These are phyloP conservation scores for Caenorhabditis sp. DNA, from an alignment of 2,888 invertebrate species.

Conservation along the genomic window DNA sequence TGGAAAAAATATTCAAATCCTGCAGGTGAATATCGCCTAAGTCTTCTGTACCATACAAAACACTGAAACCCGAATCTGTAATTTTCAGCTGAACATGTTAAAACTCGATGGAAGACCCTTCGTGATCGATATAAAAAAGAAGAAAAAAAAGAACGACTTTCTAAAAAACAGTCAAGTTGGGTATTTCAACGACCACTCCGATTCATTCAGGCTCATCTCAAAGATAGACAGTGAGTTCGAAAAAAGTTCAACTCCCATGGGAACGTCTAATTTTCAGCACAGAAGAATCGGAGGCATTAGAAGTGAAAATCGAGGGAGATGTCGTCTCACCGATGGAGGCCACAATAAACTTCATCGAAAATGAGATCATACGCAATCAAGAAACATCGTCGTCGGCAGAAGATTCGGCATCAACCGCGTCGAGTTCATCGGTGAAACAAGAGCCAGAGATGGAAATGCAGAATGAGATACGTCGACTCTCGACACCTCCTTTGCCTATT, in stretches of 20 bases:
- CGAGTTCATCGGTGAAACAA: conserved; percentile 10
- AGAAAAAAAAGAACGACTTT: conserved; percentile 47
- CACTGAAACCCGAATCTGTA: too few relatives aligned
- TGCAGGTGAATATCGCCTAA: too few relatives aligned
- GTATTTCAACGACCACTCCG: conserved; percentile 43
- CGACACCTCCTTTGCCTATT: conserved; percentile 21
- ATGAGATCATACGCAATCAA: conserved; percentile 39
- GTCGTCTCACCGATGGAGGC: conserved; percentile 50
- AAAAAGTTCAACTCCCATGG: not conserved
- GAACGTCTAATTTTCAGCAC: conserved; percentile 16
- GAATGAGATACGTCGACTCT: not conserved
- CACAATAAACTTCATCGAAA: conserved; percentile 48
- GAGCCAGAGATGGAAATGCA: not conserved
- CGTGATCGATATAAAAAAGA: conserved; percentile 64
- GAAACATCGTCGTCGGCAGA: conserved; percentile 35
- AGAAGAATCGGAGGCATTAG: conserved; percentile 27
- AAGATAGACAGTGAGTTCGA: conserved; percentile 38
- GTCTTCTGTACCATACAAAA: too few relatives aligned
- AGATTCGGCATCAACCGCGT: conserved; percentile 27
- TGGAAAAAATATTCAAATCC: too few relatives aligned
- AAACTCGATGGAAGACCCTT: conserved; percentile 65
- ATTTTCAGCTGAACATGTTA: conserved; percentile 53
- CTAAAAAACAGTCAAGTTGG: conserved; percentile 48
- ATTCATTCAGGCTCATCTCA: conserved; percentile 50
- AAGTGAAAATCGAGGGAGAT: conserved; percentile 27